A percentile compares a stretch with the other conserved stretches of the same genome.
These are phyloP conservation scores for Pteromalus puparum DNA, from an alignment of 1,140 invertebrate genomes.

Conservation along the genomic window DNA sequence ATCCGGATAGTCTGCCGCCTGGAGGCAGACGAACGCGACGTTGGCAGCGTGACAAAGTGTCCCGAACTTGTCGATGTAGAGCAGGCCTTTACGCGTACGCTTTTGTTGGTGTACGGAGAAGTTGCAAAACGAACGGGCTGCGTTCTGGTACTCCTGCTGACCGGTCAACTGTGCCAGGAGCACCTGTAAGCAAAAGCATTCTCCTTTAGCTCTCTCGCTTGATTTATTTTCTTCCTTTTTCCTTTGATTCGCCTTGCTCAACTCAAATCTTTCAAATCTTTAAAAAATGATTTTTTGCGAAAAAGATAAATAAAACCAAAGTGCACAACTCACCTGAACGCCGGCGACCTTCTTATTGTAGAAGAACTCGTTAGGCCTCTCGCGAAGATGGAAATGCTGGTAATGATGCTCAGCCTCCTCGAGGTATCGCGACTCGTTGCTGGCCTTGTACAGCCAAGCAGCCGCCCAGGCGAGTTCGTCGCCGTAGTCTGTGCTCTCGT, in stretches of 20 bases:
- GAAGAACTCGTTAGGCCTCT: slow-evolving; percentile 75
- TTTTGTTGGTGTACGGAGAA: slow-evolving; percentile 72
- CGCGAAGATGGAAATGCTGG: slow-evolving; percentile 74
- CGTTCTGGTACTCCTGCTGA: slow-evolving; percentile 70
- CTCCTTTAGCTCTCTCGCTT: neutral
- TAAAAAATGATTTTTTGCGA: too few species aligned
- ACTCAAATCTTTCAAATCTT: too few species aligned
- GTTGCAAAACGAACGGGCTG: slow-evolving; percentile 76
- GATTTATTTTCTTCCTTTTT: too few species aligned
- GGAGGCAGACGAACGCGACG: slow-evolving; percentile 77
- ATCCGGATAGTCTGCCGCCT: slow-evolving; percentile 73
- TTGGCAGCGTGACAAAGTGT: slow-evolving; percentile 78
- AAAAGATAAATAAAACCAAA: neutral
- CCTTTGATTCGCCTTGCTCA: too few species aligned
- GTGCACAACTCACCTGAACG: slow-evolving; percentile 73
- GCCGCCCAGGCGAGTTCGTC: slow-evolving; percentile 81
- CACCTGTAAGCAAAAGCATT: slow-evolving; percentile 64
- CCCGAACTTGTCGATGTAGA: slow-evolving; percentile 78
- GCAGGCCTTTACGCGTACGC: slow-evolving; percentile 76
- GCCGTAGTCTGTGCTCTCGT: slow-evolving; percentile 78
- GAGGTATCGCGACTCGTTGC: slow-evolving; percentile 75
- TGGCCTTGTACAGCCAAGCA: slow-evolving; percentile 79
- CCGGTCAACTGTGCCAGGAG: slow-evolving; percentile 74
- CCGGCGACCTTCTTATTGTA: slow-evolving; percentile 80
- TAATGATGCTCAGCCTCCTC: slow-evolving; percentile 76